These are phyloP conservation scores for Nebria salina DNA, from an alignment of 2,888 invertebrate genomes.

Conservation along the genomic window DNA sequence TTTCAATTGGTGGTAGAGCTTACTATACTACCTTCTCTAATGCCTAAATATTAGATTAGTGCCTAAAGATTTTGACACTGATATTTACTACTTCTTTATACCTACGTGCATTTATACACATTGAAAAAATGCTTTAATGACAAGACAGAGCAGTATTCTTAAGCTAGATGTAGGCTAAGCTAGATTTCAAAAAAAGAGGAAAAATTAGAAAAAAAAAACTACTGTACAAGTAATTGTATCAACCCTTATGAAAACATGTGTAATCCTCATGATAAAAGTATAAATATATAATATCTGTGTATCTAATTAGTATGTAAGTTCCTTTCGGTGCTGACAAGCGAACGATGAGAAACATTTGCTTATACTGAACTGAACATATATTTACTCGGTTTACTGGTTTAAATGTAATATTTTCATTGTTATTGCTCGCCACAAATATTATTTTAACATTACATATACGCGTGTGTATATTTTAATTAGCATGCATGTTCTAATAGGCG, in stretches of 20 bases:
- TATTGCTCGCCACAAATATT: background rate
- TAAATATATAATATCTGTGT: conserved; percentile 34
- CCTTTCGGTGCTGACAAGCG: conserved; percentile 45
- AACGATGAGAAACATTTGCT: conserved; percentile 26
- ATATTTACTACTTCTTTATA: conserved; percentile 47
- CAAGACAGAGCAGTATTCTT: conserved; percentile 46
- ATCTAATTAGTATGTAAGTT: conserved; percentile 44
- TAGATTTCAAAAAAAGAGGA: conserved; percentile 14
- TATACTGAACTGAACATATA: background rate
- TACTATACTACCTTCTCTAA: conserved; percentile 46
- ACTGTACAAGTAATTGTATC: background rate
- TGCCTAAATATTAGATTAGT: conserved; percentile 47
- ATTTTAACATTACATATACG: background rate
- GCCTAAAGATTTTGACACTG: conserved; percentile 46
- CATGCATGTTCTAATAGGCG: background rate
- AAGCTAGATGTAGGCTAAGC: conserved; percentile 46
- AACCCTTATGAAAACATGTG: conserved; percentile 25
- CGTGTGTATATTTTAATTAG: background rate
- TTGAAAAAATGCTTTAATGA: conserved; percentile 40
- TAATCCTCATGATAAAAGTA: conserved; percentile 30
- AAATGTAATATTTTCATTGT: background rate
- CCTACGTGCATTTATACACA: conserved; percentile 42
- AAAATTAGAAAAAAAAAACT: conserved; percentile 9
- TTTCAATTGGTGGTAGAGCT: conserved; percentile 38
- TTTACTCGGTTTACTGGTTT: background rate